Conservation (phyloP, 2,113 vertebrate species). For the Centropus bengalensis region DNA sequence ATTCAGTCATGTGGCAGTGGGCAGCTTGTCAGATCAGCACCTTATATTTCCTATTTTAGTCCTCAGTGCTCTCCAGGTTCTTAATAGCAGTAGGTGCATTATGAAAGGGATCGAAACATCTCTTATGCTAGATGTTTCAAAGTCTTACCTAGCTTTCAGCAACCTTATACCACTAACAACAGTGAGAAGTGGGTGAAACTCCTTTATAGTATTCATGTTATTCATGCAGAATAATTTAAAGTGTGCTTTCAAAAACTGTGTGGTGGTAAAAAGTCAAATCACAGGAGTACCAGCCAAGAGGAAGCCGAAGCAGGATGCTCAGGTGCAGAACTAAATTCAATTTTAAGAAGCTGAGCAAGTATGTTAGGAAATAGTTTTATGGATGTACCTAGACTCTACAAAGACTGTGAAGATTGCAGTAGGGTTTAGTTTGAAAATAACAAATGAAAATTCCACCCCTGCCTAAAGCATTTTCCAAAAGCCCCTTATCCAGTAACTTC, state of each 20-base stretch:
- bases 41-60: not conserved
- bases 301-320: not conserved
- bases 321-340: slow-evolving; percentile 21
- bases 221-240: not conserved
- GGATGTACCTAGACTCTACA: not conserved
- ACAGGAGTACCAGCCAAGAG: not conserved
- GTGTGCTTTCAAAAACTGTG: not conserved
- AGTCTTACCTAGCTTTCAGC: not conserved
- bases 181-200: not conserved
- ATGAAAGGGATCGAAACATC: too few species aligned
- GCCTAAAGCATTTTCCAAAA: not conserved
- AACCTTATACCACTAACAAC: not conserved
- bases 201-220: not conserved
- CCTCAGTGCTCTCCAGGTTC: not conserved
- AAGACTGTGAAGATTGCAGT: not conserved
- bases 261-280: not conserved
- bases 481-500: not conserved
- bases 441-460: not conserved
- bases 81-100: not conserved
- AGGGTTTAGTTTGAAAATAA: not conserved
- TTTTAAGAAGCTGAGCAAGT: slow-evolving; percentile 13
- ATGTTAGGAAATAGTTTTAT: slow-evolving; percentile 1
- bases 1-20: not conserved
- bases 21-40: not conserved
- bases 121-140: not conserved